Base-by-base conservation (phyloP, 2,113 vertebrate genomes). In the Salvelinus sp. region DNA sequence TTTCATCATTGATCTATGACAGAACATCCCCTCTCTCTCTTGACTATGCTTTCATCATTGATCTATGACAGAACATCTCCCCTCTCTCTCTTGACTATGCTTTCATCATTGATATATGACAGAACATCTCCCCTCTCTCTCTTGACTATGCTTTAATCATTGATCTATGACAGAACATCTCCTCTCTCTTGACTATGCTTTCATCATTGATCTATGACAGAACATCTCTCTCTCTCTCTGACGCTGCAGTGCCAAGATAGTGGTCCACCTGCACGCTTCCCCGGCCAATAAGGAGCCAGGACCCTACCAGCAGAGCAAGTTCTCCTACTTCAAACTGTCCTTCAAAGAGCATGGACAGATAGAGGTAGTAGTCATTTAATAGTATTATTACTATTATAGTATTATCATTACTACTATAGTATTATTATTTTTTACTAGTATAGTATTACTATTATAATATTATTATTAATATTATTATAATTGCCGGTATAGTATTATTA, bases 331-430 rank as follows among this genome's bases (percentile, higher is more conserved):
- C 85, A 98, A 97, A 75, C 89, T 98, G 77, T 98, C 98, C 69
- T 99, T 99, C 91, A 98, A 96, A 90, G 97, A 99, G 76, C 97
- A 99, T 77, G 98, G 97, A 1, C 97, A 99, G 89, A 99, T 98
- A 79, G 97, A 99, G 93, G 98, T 44, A 44, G 38, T 44, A 38
- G 33, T 33, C 30, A 33, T 33, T 7, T 38, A 38, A 0, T 38
- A 7, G 7, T 38, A 7, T 7, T 7, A 7, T 7, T 38, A 38
- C 0, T 7, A 38, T 7, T 38, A 38, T 33, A 33, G 30, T 33
- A 30, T 28, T 4, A 28, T 4, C 0, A 28, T 30, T 30, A 4
- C 3, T 28, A 28, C 3, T 28, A 28, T 28, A 28, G 3, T 4
- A 28, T 4, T 28, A 33, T 0, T 28, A 28, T 28, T n/a, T n/a